Base-by-base conservation (phyloP, 2,888 invertebrate genomes). In the Prenolepis imparis region DNA sequence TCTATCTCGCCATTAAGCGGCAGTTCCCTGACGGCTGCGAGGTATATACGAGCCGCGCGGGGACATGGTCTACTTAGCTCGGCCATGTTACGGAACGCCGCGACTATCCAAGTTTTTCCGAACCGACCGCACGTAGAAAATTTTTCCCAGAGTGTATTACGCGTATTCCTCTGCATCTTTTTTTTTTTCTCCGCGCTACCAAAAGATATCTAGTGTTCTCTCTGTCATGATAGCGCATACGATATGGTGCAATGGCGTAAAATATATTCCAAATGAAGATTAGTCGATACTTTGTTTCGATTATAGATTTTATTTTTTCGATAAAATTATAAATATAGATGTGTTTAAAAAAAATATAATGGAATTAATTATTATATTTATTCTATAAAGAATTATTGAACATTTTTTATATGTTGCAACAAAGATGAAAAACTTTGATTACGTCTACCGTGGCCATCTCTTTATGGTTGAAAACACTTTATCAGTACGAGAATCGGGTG, bases 1-100 rank as follows among this genome's bases (percentile, higher is more conserved):
- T 91, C 90, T 90, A 92, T 93, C 93, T 92, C 91, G 89, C 93
- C 92, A 91, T 93, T 94, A 94, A 91, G 89, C 88, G 87, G 86
- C 87, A 28, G 87, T 91, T 92, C 87, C 87, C 87, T 77, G 66
- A 81, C 82, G 84, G 72, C 67, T 83, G 36, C 32, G 41, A 48
- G 70, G 28, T 28, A 48, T 21, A 48, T 59, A 48, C 70, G 57
- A 74, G 55, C 59, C 77, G 36, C 72, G 68, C 57, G 89, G 87
- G 90, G 92, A 92, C 87, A 93, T 91, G 92, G 92, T 93, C 92
- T 92, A 91, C 90, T 93, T 92, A 89, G 59, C 81, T 73, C 77
- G 82, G 75, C 77, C 52, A 15, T 77, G 77, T 80, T 64, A 36
- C 18, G 55, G 36, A 67, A 44, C 67, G 36, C 48, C 21, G 21